Base-by-base conservation (phyloP, 1,140 invertebrate species). In the Mya arenaria region DNA sequence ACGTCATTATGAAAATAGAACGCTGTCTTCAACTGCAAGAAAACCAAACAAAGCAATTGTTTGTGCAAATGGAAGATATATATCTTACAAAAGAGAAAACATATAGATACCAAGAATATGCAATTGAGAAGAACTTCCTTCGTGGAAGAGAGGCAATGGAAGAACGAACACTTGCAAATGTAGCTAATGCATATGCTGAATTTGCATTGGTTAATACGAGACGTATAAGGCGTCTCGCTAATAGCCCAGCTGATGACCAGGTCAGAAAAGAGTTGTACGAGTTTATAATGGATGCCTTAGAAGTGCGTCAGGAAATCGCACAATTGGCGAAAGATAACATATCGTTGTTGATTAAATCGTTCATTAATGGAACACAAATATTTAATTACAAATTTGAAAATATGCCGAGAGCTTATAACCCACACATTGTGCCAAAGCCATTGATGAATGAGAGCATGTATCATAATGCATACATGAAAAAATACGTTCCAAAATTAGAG, bases 351-450 rank as follows among this genome's bases (percentile, higher is more conserved):
- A 8, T 65, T 6, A 32, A 66, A 6, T 17, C 74, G 55, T 82
- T 28, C 41, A 48, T 48, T 62, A 73, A 63, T 52, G 84, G 84
- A 25, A 62, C 69, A 39, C 52, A 13, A 34, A 72, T 84, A 25
- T 84, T 84, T 44, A 65, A 79, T 19, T 84, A 79, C 34, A 84
- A 79, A 52, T 84, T 79, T 66, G 55, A 44, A 15, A 65, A 66
- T 17, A 44, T 86, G 37, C n/a, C 69, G 0, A 72, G 87, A 25
- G 41, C 56, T 13, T 52, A 89, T 63, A 90, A 90, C 62, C 13
- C 44, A 1, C 83, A 73, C 28, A 85, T 89, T 6, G 77, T 85
- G 4, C 89, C 89, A 3, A 87, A 83, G 75, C 73, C 55, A 25
- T 66, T 90, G 19, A 34, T 89, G 4, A 79, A 72, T 4, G 58